Base-by-base conservation (phyloP, 2,797 vertebrate genomes). In the Sebastes goodei region DNA sequence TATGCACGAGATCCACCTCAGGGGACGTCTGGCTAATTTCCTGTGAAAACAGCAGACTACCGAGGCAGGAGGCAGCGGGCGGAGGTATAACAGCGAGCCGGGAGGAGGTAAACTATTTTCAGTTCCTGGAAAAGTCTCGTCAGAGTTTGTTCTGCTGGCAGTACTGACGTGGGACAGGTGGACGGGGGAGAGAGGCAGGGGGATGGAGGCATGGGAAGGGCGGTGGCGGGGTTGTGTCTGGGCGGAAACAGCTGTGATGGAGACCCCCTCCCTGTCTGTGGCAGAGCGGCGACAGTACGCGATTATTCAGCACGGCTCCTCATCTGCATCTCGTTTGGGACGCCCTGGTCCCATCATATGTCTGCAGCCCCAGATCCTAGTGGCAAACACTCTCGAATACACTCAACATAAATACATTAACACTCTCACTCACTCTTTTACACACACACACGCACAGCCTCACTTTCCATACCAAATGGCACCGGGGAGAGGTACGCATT, bases 21-120 rank as follows among this genome's bases (percentile, higher is more conserved):
- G 86, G 93, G 94, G 91, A 95, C 85, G 77, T 88, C 88, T 88
- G 90, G 90, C 93, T 95, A 93, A 94, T 94, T 95, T 94, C 92
- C 92, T 92, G 90, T 91, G 92, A 93, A 94, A 94, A 93, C 93
- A 95, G 89, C 88, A 88, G 90, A 90, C 85, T 85, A 89, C 74
- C 6, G 57, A 88, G 83, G 87, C 88, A 88, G 86, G 78, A 87
- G 83, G 88, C 85, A 74, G 90, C 49, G 76, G 86, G 89, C 82
- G 78, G 87, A 88, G 82, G 89, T 79, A 71, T 71, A 84, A 89
- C 87, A 83, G 81, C 33, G 83, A 78, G 81, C 46, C 68, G 83
- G 85, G 89, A 78, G 80, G 78, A 85, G 85, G 83, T 82, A 89
- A 87, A 92, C 88, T 87, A 81, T 89, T 90, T 90, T 90, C 83